phyloP scores from a whole-genome alignment of 2,888 invertebrate species.

The Alloplasta piceator region DNA sequence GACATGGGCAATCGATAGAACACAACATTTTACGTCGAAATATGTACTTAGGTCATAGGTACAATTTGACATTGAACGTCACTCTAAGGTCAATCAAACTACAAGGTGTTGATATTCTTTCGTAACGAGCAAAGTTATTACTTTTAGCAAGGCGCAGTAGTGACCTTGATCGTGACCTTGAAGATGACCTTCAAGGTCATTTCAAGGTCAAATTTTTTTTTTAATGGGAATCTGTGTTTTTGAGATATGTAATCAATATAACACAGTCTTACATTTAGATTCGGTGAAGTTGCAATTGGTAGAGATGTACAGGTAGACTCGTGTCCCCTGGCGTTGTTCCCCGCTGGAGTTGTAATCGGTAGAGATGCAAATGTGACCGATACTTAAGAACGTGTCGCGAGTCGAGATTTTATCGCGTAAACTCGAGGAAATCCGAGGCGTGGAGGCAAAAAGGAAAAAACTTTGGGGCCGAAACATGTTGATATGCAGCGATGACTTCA shows the following conservation, averaged over 20 bases:
- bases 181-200: neutral
- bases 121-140: too few species aligned
- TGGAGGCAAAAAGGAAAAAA: neutral
- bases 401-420: constrained; percentile 3
- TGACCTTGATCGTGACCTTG: neutral
- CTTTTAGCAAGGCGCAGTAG: too few species aligned
- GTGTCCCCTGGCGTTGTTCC: too few species aligned
- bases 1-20: too few species aligned
- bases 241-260: neutral
- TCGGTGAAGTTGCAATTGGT: neutral
- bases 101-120: too few species aligned
- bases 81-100: too few species aligned
- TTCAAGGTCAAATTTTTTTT: neutral
- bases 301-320: too few species aligned
- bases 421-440: constrained; percentile 13
- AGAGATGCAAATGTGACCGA: neutral
- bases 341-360: too few species aligned
- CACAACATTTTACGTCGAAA: too few species aligned
- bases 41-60: too few species aligned
- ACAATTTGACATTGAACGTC: too few species aligned
- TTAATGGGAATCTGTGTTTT: neutral
- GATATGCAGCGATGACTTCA: constrained; percentile 30
- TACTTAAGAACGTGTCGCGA: constrained; percentile 5
- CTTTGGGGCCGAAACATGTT: constrained; percentile 6
- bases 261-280: neutral